Evolutionary conservation across 2,888 invertebrate species (phyloP).

Genomic region (Ischnus inquisitorius): DNA sequence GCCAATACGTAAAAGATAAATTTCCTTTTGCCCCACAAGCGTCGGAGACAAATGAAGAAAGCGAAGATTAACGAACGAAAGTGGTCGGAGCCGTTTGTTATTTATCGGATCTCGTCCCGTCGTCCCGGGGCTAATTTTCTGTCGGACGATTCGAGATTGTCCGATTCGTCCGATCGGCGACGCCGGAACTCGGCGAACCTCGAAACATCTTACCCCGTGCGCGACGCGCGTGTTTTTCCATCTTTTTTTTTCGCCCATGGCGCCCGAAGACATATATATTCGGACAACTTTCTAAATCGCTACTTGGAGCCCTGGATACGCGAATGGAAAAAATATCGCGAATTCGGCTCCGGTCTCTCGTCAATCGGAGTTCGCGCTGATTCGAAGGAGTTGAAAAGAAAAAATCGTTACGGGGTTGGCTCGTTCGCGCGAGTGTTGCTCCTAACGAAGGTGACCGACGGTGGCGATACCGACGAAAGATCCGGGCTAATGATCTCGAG

Average conservation of each 20-base stretch:
- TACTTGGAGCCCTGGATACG: constrained; percentile 16
- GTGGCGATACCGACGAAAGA: background rate
- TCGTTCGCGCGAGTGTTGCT: background rate
- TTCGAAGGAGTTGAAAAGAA: no score
- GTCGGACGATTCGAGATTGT: background rate
- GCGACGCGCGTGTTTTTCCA: background rate
- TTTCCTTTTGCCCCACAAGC: background rate
- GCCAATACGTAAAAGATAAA: constrained; percentile 29
- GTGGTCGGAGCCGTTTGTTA: background rate
- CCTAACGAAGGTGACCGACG: background rate
- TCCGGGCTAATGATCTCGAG: constrained; percentile 22
- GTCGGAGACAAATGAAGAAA: constrained; percentile 14
- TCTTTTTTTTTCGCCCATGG: background rate
- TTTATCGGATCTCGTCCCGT: background rate
- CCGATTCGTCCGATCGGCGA: background rate
- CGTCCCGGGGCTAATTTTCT: background rate
- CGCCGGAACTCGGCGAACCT: background rate
- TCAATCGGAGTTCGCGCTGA: constrained; percentile 1
- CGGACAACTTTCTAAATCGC: constrained; percentile 61
- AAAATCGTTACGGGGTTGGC: no score
- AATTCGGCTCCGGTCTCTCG: background rate
- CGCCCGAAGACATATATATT: constrained; percentile 23
- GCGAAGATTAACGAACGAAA: background rate
- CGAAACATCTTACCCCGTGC: background rate
- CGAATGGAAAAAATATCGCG: constrained; percentile 21